Evolutionary conservation across 2,797 vertebrate genomes (phyloP).

Genomic region (Numenius phaeopus): DNA sequence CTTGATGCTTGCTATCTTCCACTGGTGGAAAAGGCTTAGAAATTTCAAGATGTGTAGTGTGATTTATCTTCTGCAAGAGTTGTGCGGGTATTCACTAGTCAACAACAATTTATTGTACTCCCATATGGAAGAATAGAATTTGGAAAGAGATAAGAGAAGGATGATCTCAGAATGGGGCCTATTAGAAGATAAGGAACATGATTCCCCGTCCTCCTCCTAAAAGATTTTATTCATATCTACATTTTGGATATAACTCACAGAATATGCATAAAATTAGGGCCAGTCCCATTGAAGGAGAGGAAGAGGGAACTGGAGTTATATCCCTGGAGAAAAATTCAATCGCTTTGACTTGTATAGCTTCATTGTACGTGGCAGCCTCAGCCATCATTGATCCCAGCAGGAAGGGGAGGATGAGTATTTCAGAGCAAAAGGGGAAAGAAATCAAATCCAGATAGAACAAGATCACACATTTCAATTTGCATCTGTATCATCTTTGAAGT

Average conservation of each 20-base stretch:
- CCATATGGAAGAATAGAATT: constrained; percentile 29
- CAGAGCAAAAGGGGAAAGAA: constrained; percentile 59
- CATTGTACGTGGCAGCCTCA: constrained; percentile 9
- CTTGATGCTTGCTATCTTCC: not conserved
- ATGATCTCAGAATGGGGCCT: constrained; percentile 20
- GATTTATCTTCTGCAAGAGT: constrained; percentile 42
- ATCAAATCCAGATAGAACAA: constrained; percentile 72
- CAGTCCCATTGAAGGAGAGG: not conserved
- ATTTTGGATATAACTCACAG: constrained; percentile 23
- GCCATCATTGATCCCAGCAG: constrained; percentile 54
- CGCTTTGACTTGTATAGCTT: not conserved
- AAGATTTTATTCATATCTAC: constrained; percentile 14
- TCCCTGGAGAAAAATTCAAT: constrained; percentile 40
- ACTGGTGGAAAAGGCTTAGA: not conserved
- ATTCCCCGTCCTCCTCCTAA: not conserved
- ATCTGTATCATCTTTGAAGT: constrained; percentile 67
- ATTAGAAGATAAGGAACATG: constrained; percentile 38
- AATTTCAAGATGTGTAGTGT: constrained; percentile 25
- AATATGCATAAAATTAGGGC: not conserved
- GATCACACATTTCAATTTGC: constrained; percentile 62
- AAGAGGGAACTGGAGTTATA: not conserved
- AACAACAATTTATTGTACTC: constrained; percentile 53
- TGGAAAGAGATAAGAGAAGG: constrained; percentile 52
- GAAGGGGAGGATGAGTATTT: constrained; percentile 40
- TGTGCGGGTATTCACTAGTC: constrained; percentile 14